phyloP scores from a whole-genome alignment of 2,888 invertebrate genomes.

The Dyspetes luteomarginatus region DNA sequence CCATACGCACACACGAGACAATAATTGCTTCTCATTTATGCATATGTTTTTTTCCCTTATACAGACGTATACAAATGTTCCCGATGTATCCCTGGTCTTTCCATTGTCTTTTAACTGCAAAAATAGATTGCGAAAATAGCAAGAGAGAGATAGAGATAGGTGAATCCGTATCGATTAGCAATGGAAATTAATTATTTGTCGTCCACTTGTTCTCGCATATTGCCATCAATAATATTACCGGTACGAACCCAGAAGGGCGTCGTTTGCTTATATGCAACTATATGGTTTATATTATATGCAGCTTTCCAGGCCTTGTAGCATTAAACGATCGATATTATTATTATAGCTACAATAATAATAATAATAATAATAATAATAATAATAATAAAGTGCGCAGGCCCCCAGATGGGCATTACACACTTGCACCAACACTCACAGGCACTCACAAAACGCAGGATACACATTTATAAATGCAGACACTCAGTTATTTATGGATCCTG shows the following conservation, averaged over 20 bases:
- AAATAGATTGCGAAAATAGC: conserved; percentile 33
- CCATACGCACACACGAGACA: conserved; percentile 1
- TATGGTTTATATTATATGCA: too few relatives aligned
- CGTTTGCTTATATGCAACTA: too few relatives aligned
- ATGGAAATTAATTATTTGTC: conserved; percentile 56
- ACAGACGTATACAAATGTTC: neutral
- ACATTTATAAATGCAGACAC: too few relatives aligned
- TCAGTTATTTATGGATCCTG: too few relatives aligned
- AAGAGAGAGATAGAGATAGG: conserved; percentile 27
- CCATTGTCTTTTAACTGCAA: conserved; percentile 51
- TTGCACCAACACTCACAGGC: too few relatives aligned
- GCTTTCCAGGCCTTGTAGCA: too few relatives aligned
- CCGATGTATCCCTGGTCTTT: neutral
- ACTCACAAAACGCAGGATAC: too few relatives aligned
- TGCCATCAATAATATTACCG: neutral
- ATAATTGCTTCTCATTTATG: conserved; percentile 46
- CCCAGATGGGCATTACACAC: too few relatives aligned
- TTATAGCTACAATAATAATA: neutral
- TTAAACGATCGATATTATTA: too few relatives aligned
- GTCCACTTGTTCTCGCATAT: conserved; percentile 21
- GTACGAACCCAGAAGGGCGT: too few relatives aligned
- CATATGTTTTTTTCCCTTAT: neutral
- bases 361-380: conserved; percentile 21
- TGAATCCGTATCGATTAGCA: conserved; percentile 46
- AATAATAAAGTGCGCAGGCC: too few relatives aligned